Evolutionary conservation across 2,113 vertebrate species (phyloP), one percentile per base, ranked within the genome.

Genomic region (Spermophilus dauricus): DNA sequence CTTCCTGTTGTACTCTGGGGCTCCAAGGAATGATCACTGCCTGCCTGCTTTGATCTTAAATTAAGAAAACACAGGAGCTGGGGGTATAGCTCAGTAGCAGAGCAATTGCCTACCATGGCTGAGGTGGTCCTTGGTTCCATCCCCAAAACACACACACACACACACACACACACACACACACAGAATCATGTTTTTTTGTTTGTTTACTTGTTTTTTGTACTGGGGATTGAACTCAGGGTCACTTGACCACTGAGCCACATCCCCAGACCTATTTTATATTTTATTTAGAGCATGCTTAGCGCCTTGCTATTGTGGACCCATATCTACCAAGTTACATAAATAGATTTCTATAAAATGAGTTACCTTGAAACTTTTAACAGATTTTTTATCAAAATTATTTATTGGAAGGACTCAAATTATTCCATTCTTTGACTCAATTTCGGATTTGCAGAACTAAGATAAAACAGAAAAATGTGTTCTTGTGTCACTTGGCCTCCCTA

Each of bases 351-450:
- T 72, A 53, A 61, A 85, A 90, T 81, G 39, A 77, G 2, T 89
- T 84, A n/a, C 28, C 26, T 82, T 83, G 28, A 20, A 72, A 81
- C 17, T 76, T 90, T 70, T 87, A 87, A 32, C 89, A 76, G 28
- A 77, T 92, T 8, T 94, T 95, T 94, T 56, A 26, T 91, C 82
- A 95, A 77, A 81, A 75, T 93, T 26, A 63, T 58, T 87, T 87
- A 63, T 51, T 85, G 30, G 67, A n/a, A 94, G 34, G 37, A 77
- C 70, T 88, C 76, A 78, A 83, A 69, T 81, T 48, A 82, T 45
- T 63, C 18, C 12, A 30, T 91, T 88, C 93, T 76, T 84, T 73
- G 78, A 61, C 11, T 75, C 34, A 65, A 2, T 95, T 97, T 94
- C 63, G 83, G 86, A 56, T 70, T 95, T 61, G 5, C 11, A 93